Evolutionary conservation across 23 tunicate genomes (phyloP), one percentile per base, ranked within the genome.

Genomic region (Botrylloides violaceus): DNA sequence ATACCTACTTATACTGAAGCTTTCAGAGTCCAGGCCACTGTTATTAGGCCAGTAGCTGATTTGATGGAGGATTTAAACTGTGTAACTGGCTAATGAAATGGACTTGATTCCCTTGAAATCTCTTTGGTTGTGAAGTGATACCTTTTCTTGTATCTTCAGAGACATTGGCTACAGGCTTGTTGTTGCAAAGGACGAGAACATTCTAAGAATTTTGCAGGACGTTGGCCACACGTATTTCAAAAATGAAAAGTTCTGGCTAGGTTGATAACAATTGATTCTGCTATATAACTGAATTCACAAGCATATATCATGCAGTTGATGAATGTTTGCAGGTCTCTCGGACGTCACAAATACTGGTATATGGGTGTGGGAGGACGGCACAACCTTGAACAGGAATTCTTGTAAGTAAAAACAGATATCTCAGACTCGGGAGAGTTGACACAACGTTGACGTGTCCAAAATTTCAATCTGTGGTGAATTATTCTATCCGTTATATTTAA

Each of bases 111-210:
- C n/a, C n/a, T n/a, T n/a, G n/a, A n/a, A n/a, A n/a, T n/a, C n/a
- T n/a, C n/a, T n/a, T n/a, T n/a, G n/a, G n/a, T n/a, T n/a, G n/a
- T n/a, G n/a, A n/a, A n/a, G n/a, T n/a, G n/a, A n/a, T n/a, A n/a
- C n/a, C n/a, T n/a, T n/a, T n/a, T n/a, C n/a, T n/a, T n/a, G n/a
- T n/a, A 0, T 35, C 37, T 68, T 7, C 56, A 68, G 74, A 25
- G 24, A 39, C 36, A 68, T 68, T 68, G 74, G 74, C 4, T 68
- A 68, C 37, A 39, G 37, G 29, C 29, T 68, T 23, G 74, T 56
- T 20, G 56, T 68, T 25, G 58, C 47, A 20, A 68, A 43, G 53
- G 15, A 9, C 9, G 53, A 43, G 9, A 15, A 43, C 15, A 15
- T 43, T 43, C 15, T 43, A 9, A 43, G 15, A 7, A 7, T 43